phyloP scores from a whole-genome alignment of 2,888 invertebrate species.

The Agrochola lychnidis region DNA sequence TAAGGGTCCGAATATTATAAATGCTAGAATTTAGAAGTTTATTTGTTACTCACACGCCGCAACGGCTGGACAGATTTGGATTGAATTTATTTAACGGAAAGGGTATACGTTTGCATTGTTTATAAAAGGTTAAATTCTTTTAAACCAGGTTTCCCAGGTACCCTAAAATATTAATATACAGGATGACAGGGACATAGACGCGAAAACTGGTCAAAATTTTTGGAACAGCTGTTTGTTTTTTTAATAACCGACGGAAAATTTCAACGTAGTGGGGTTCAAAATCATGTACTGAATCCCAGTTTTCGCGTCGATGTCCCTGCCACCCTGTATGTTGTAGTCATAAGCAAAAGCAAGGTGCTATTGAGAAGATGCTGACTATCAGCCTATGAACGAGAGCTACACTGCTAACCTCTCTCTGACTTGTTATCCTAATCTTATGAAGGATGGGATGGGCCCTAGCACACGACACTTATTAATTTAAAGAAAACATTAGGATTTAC shows the following conservation, averaged over 20 bases:
- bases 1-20: constrained; percentile 14
- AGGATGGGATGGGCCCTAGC: not conserved
- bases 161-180: not conserved
- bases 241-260: too few species aligned
- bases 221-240: too few species aligned
- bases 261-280: too few species aligned
- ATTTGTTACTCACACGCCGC: constrained; percentile 14
- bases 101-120: not conserved
- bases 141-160: not conserved
- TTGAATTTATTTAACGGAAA: not conserved
- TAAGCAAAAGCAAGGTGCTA: not conserved
- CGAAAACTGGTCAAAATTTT: too few species aligned
- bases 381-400: not conserved
- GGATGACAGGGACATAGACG: too few species aligned
- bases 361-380: not conserved
- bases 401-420: not conserved
- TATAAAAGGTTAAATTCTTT: not conserved
- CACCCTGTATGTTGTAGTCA: not conserved
- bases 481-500: not conserved
- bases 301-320: too few species aligned
- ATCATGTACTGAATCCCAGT: too few species aligned
- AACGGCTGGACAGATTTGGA: not conserved
- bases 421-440: not conserved
- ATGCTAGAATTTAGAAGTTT: constrained; percentile 14
- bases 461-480: too few species aligned